A percentile compares a stretch with the other conserved stretches of the same genome.
Conservation (phyloP, 2,113 vertebrate genomes). For the Lepus timidus region DNA sequence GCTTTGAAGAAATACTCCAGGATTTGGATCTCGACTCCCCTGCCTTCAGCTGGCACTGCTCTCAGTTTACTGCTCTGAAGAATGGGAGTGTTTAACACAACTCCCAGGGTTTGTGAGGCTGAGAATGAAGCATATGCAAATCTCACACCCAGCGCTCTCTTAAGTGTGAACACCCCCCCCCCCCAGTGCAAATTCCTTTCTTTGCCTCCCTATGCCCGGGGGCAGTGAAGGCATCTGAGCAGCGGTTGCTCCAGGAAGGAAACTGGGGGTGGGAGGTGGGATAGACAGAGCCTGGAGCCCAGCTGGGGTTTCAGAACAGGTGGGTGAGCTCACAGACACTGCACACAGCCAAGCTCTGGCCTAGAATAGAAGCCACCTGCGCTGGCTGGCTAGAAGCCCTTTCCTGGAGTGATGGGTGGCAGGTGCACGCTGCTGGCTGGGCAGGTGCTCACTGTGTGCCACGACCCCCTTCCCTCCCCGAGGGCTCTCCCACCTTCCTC, state of each 20-base stretch:
- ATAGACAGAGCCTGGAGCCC: background rate
- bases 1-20: background rate
- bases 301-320: constrained; percentile 63
- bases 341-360: constrained; percentile 42
- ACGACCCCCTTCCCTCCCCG: background rate
- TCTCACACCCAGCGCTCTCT: background rate
- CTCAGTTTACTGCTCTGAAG: background rate
- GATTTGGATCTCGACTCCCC: background rate
- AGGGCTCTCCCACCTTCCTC: background rate
- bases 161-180: background rate
- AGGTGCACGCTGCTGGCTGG: background rate
- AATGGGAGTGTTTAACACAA: background rate
- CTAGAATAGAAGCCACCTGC: constrained; percentile 61
- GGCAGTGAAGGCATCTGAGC: background rate
- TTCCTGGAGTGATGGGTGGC: constrained; percentile 64
- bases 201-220: background rate
- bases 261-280: background rate
- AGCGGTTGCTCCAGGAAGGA: constrained; percentile 62
- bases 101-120: background rate
- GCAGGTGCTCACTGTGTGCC: constrained; percentile 57
- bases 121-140: background rate
- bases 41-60: background rate
- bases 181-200: background rate
- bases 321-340: background rate
- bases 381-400: constrained; percentile 17